A percentile compares a stretch with the other conserved stretches of the same genome.
These are phyloP conservation scores for Caenorhabditis tropicalis DNA, from an alignment of 1,140 invertebrate genomes.

Conservation along the genomic window DNA sequence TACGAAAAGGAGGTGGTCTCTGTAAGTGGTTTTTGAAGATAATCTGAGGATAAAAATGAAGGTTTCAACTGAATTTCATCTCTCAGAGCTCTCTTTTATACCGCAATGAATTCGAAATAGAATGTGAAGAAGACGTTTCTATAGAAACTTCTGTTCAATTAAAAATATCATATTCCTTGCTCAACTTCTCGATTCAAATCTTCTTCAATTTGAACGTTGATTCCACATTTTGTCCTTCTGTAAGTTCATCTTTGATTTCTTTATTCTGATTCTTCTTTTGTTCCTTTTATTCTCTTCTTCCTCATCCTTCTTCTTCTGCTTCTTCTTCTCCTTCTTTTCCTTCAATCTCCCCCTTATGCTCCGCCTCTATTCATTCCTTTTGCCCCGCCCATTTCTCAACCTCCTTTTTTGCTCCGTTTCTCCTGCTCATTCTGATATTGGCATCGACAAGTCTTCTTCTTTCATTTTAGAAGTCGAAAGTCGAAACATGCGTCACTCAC, in stretches of 20 bases:
- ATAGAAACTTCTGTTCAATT: too few relatives aligned
- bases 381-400: background rate
- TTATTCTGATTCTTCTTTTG: background rate
- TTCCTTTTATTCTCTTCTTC: background rate
- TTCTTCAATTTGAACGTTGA: slow-evolving; percentile 6
- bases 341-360: background rate
- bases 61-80: too few relatives aligned
- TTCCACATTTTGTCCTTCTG: background rate
- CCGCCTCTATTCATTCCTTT: background rate
- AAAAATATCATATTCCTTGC: background rate
- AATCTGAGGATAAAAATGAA: too few relatives aligned
- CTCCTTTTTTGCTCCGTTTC: background rate
- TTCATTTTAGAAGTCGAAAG: background rate
- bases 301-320: too few relatives aligned
- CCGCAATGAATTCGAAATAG: too few relatives aligned
- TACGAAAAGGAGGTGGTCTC: too few relatives aligned
- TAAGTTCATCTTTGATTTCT: background rate
- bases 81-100: too few relatives aligned
- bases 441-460: background rate
- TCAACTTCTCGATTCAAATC: background rate
- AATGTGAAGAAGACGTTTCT: too few relatives aligned
- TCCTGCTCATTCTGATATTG: slow-evolving; percentile 17
- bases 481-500: slow-evolving; percentile 3
- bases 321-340: background rate
- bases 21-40: too few relatives aligned